Percentiles rank a stretch among this genome's conserved stretches.
Conservation (phyloP, 2,797 vertebrate species). For the Microctenopoma stevenorrisi region DNA sequence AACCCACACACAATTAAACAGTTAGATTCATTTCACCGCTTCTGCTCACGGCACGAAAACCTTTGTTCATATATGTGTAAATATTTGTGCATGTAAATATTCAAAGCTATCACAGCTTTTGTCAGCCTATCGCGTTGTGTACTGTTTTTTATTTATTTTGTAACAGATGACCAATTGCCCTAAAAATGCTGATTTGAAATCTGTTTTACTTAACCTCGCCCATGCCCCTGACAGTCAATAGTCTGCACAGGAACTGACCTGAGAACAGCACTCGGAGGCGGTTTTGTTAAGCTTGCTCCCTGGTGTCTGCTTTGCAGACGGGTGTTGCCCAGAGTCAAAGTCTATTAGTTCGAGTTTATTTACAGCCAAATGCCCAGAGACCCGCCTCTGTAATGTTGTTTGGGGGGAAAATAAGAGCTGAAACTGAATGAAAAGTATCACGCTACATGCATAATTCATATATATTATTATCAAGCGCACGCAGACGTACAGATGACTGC, state of each 20-base stretch:
- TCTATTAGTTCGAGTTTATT: slow-evolving; percentile 84
- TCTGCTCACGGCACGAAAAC: slow-evolving; percentile 30
- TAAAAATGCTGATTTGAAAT: slow-evolving; percentile 52
- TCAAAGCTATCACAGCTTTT: slow-evolving; percentile 33
- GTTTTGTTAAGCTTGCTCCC: slow-evolving; percentile 72
- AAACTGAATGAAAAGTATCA: slow-evolving; percentile 83
- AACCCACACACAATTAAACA: slow-evolving; percentile 34
- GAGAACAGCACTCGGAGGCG: slow-evolving; percentile 67
- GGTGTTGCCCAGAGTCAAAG: slow-evolving; percentile 79
- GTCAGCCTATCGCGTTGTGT: slow-evolving; percentile 24
- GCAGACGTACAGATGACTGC: slow-evolving; percentile 67
- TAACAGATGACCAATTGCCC: slow-evolving; percentile 21
- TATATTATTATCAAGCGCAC: slow-evolving; percentile 78
- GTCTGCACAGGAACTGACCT: slow-evolving; percentile 64
- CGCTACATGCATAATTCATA: slow-evolving; percentile 81
- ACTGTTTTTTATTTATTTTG: neutral
- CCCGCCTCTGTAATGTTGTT: slow-evolving; percentile 79
- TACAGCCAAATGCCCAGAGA: slow-evolving; percentile 82
- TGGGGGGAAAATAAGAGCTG: slow-evolving; percentile 71
- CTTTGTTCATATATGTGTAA: slow-evolving; percentile 52
- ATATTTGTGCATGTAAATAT: slow-evolving; percentile 52
- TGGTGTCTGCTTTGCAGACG: slow-evolving; percentile 69
- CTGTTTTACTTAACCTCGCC: slow-evolving; percentile 51
- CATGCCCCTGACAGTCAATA: slow-evolving; percentile 39
- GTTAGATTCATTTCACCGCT: slow-evolving; percentile 43